Evolutionary conservation across 2,888 invertebrate genomes (phyloP).

Genomic region (Strigamia crassipes): DNA sequence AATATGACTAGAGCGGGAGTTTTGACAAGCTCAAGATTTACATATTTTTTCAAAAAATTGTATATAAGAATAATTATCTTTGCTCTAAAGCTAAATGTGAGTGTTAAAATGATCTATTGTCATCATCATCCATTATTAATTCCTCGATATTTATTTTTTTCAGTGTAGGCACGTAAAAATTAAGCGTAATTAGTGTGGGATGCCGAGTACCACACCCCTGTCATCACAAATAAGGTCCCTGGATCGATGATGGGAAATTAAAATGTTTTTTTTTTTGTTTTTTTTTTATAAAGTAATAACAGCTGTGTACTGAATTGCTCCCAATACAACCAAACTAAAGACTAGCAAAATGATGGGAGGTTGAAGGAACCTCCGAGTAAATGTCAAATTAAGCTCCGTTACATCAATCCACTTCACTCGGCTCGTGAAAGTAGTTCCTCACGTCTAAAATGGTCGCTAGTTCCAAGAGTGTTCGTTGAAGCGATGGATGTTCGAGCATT

Average conservation of each 20-base stretch:
- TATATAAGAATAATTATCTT: slow-evolving; percentile 33
- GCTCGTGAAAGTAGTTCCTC: slow-evolving; percentile 70
- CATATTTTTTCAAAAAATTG: slow-evolving; percentile 24
- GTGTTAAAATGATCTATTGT: not conserved
- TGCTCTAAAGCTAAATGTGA: slow-evolving; percentile 29
- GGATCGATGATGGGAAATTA: not conserved
- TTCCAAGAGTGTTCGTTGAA: slow-evolving; percentile 80
- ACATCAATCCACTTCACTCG: slow-evolving; percentile 55
- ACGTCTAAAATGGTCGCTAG: slow-evolving; percentile 83
- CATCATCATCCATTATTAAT: slow-evolving; percentile 6
- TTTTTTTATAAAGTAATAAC: not conserved
- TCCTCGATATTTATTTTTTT: slow-evolving; percentile 6
- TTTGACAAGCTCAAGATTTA: slow-evolving; percentile 28
- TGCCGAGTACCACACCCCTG: not conserved
- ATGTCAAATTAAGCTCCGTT: slow-evolving; percentile 6
- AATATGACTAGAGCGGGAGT: not conserved
- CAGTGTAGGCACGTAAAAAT: slow-evolving; percentile 38
- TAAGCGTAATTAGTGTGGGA: slow-evolving; percentile 25
- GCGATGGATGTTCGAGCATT: slow-evolving; percentile 78
- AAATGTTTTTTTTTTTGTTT: no score
- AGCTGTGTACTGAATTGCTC: slow-evolving; percentile 46
- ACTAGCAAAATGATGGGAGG: slow-evolving; percentile 19
- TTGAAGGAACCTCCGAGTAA: not conserved
- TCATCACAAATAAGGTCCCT: slow-evolving; percentile 35
- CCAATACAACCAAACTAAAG: slow-evolving; percentile 41